Base-by-base conservation (phyloP, 2,113 vertebrate species). In the Verasper variegatus region DNA sequence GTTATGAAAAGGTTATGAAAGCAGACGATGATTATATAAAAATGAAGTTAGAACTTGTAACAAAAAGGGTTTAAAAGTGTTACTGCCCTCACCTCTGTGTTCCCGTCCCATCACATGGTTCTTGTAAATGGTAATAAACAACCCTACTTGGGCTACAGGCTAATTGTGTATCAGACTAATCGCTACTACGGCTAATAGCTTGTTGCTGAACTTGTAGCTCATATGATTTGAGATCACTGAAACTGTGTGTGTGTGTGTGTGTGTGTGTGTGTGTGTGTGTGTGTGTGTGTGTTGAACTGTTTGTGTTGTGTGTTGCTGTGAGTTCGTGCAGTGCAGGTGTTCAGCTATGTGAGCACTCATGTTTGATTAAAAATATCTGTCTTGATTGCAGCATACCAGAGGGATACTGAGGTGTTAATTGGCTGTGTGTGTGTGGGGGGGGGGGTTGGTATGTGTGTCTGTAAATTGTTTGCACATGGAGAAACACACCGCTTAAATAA, bases 351-450 rank as follows among this genome's bases (percentile, higher is more conserved):
- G 71, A 77, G 68, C 78, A 55, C 82, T 87, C 78, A 37, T 86
- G 66, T 86, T 87, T 91, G 76, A 92, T 89, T 88, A 88, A 86
- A 86, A 84, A 81, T 87, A 81, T 76, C 57, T 68, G 59, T 71
- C 87, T 70, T 89, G 87, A 91, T 91, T 84, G 78, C 42, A 0
- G 37, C 21, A 55, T 81, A 81, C 80, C 84, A 73, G 57, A 71
- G 89, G 87, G 85, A 90, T 77, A 69, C 74, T 21, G 68, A 84
- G 80, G 84, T 86, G 82, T 88, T 90, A 90, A 92, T 91, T 91
- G 81, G 66, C 81, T 70, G 42, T 47, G 59, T 68, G 58, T 55
- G 64, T 42, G 23, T 57, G 62, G n/a, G n/a, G n/a, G n/a, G n/a
- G n/a, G n/a, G n/a, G n/a, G n/a, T n/a, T n/a, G n/a, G n/a, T 52